Evolutionary conservation across 1,140 invertebrate genomes (phyloP), one percentile per base, ranked within the genome.

Genomic region (Macrosteles quadrilineatus): DNA sequence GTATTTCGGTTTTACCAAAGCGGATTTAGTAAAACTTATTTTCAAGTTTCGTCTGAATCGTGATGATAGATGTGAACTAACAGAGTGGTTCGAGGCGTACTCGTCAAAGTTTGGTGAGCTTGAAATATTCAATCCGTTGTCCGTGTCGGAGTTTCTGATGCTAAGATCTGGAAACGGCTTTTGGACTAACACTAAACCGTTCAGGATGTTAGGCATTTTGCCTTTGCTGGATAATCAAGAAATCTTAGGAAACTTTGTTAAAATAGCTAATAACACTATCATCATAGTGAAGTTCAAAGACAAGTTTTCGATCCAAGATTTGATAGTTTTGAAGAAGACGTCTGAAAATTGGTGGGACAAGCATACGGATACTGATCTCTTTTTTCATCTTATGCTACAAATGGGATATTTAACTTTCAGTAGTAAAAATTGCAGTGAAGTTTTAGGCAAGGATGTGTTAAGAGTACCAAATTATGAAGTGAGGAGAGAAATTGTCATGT

Each of bases 141-240:
- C 47, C 3, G n/a, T 50, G 4, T 50, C 47, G 4, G 47, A 50
- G n/a, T 50, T 50, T 50, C 4, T 50, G 4, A 50, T 50, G 47
- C 3, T 21, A 11, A 6, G 47, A 21, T 19, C 21, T 9, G 47
- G 47, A 19, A 19, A 17, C 4, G n/a, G 47, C n/a, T 50, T 50
- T 50, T 50, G 47, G 47, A 50, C 47, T 50, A n/a, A 50, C 4
- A 50, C 47, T 19, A 50, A 50, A 50, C 47, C 47, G 3, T 50
- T 50, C n/a, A 6, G 47, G 3, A 50, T 21, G 14, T 50, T 50
- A n/a, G 47, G 47, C 3, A 50, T 50, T 50, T n/a, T 50, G 3
- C 47, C 47, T 6, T 19, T 50, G n/a, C 21, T 50, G 6, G 47
- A 50, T 21, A 50, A 50, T 50, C 6, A 4, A 9, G n/a, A 50